Evolutionary conservation across 35 echinoderm and acorn worm species (phyloP).

Genomic region (Apostichopus californicus): DNA sequence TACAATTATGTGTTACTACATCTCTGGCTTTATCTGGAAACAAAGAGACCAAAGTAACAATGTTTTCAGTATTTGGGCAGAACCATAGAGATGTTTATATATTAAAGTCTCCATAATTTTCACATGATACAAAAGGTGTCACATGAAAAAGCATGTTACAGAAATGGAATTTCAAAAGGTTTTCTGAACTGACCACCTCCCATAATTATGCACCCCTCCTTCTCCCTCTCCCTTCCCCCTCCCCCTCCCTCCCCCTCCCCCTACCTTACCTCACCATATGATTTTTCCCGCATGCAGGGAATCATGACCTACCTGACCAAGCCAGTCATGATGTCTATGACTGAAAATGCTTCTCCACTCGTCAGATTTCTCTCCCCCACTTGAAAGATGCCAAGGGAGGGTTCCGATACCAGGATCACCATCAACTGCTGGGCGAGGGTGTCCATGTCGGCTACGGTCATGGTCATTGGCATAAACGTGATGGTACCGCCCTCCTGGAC

Average conservation of each 20-base stretch:
- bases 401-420: constrained; percentile 41
- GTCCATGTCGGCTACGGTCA: constrained; percentile 89
- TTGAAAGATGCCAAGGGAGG: constrained; percentile 61
- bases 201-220: background rate
- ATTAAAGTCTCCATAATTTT: too few species aligned
- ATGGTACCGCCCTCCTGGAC: constrained; percentile 73
- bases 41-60: too few species aligned
- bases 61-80: too few species aligned
- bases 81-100: too few species aligned
- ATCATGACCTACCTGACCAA: constrained; percentile 71
- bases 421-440: constrained; percentile 66
- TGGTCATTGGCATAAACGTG: constrained; percentile 63
- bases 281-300: background rate
- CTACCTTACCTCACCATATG: background rate
- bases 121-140: too few species aligned
- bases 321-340: constrained; percentile 71
- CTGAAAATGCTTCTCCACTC: constrained; percentile 64
- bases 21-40: too few species aligned
- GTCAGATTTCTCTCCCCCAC: constrained; percentile 63
- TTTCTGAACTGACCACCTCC: background rate
- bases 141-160: too few species aligned
- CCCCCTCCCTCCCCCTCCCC: background rate
- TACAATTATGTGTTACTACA: too few species aligned
- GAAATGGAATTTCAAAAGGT: too few species aligned
- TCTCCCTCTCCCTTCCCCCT: background rate